phyloP scores from a whole-genome alignment of 2,888 invertebrate genomes.

The Cosmorhoe ocellata region DNA sequence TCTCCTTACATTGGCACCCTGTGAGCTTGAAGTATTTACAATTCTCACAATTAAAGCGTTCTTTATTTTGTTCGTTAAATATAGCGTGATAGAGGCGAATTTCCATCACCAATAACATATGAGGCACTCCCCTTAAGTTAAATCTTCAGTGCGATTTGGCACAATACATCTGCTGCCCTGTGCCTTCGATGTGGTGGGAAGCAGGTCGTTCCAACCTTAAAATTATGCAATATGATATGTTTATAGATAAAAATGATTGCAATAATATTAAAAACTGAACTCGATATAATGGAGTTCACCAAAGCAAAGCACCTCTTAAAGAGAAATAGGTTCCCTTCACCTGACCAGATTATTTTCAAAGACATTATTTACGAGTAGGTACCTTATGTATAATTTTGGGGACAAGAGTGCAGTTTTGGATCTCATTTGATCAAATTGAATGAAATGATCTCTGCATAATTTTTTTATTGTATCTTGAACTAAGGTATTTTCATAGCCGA shows the following conservation, averaged over 20 bases:
- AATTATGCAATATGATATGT: constrained; percentile 34
- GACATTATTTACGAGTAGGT: no score
- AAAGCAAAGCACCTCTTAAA: constrained; percentile 15
- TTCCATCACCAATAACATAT: constrained; percentile 33
- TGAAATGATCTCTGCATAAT: no score
- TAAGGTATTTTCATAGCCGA: no score
- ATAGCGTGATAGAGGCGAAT: constrained; percentile 32
- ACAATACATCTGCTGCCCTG: constrained; percentile 62
- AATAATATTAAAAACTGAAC: constrained; percentile 34
- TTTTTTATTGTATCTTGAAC: no score
- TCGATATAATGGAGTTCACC: constrained; percentile 33
- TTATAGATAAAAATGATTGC: constrained; percentile 29
- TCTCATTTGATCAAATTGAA: no score
- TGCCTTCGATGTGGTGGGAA: constrained; percentile 55
- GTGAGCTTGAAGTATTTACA: constrained; percentile 59
- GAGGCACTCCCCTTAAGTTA: constrained; percentile 19
- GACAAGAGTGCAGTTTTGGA: no score
- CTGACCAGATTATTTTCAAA: constrained; percentile 9
- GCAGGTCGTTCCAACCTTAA: constrained; percentile 59
- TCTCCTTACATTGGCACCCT: constrained; percentile 53
- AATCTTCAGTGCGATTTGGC: constrained; percentile 48
- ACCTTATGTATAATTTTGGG: no score
- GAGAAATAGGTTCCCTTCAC: constrained; percentile 21
- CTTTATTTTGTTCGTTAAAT: constrained; percentile 23
- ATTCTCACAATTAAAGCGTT: constrained; percentile 41